Evolutionary conservation across 2,797 vertebrate genomes (phyloP).

Genomic region (Discoglossus pictus): DNA sequence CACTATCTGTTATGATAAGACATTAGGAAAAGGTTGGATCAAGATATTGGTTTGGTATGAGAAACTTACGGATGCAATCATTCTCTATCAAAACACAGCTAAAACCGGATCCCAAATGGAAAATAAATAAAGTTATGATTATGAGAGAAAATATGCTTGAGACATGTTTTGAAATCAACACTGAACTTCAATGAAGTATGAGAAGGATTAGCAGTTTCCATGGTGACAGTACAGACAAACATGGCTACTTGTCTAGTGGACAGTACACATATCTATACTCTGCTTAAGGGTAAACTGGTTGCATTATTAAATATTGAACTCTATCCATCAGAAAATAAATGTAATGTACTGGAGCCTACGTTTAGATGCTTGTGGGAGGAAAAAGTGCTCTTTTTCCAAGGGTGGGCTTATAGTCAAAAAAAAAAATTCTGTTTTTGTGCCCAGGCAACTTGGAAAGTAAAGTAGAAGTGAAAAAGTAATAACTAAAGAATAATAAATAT

Average conservation of each 20-base stretch:
- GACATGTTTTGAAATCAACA: slow-evolving; percentile 68
- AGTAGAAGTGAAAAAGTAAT: neutral
- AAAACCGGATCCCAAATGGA: slow-evolving; percentile 67
- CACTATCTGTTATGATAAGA: neutral
- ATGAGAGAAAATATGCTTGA: slow-evolving; percentile 67
- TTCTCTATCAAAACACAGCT: slow-evolving; percentile 69
- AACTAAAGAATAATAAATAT: slow-evolving; percentile 18
- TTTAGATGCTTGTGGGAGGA: too few species aligned
- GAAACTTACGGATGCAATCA: slow-evolving; percentile 65
- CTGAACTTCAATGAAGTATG: slow-evolving; percentile 69
- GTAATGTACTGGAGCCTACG: too few species aligned
- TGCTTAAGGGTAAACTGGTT: too few species aligned
- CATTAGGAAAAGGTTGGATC: neutral
- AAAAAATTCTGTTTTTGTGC: too few species aligned
- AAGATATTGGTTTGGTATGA: slow-evolving; percentile 41
- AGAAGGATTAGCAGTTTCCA: slow-evolving; percentile 64
- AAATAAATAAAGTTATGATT: slow-evolving; percentile 70
- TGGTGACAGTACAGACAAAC: slow-evolving; percentile 68
- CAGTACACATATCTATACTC: slow-evolving; percentile 25
- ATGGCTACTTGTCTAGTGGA: slow-evolving; percentile 62
- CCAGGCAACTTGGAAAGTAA: too few species aligned
- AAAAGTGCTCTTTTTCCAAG: slow-evolving; percentile 14
- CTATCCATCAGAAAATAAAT: too few species aligned
- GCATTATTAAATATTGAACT: too few species aligned
- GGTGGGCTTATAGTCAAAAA: neutral